Percentiles rank a stretch among this genome's conserved stretches.
Evolutionary conservation across 2,797 vertebrate species (phyloP).

Genomic region (Lycodopsis pacificus): DNA sequence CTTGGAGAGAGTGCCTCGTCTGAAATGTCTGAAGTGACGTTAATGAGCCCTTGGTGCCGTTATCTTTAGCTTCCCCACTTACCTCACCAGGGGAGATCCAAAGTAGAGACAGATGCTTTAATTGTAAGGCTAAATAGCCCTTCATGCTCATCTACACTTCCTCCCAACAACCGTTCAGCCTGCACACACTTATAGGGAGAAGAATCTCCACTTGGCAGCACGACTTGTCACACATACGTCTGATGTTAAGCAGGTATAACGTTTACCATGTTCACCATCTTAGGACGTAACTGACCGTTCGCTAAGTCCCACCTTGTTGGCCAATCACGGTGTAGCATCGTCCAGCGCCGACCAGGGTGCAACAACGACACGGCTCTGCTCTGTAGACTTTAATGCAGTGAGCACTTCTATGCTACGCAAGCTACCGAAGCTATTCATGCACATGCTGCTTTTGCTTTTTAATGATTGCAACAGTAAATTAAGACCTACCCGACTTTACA

Average conservation of each 20-base stretch:
- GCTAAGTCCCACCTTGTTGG: no score
- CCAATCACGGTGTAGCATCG: no score
- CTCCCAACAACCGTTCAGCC: slow-evolving; percentile 43
- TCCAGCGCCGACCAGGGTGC: no score
- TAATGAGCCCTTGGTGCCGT: slow-evolving; percentile 76
- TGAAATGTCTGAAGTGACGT: slow-evolving; percentile 69
- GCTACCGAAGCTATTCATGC: no score
- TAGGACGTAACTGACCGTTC: no score
- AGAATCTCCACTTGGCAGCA: slow-evolving; percentile 23
- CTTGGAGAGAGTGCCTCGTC: slow-evolving; percentile 32
- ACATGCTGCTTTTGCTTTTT: no score
- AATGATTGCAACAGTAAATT: no score
- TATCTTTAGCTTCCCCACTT: slow-evolving; percentile 72
- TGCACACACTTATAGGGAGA: slow-evolving; percentile 42
- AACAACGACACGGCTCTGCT: no score
- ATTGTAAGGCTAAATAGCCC: slow-evolving; percentile 68
- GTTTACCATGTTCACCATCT: no score
- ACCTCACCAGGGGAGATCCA: slow-evolving; percentile 70
- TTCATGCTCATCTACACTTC: slow-evolving; percentile 54
- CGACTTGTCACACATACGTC: slow-evolving; percentile 4
- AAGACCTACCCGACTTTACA: no score
- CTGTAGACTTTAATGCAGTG: no score
- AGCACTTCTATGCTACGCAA: no score
- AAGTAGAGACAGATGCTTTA: slow-evolving; percentile 68
- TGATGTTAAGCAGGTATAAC: not conserved